Evolutionary conservation across 1,140 invertebrate species (phyloP).

Genomic region (Bombyx mandarina): DNA sequence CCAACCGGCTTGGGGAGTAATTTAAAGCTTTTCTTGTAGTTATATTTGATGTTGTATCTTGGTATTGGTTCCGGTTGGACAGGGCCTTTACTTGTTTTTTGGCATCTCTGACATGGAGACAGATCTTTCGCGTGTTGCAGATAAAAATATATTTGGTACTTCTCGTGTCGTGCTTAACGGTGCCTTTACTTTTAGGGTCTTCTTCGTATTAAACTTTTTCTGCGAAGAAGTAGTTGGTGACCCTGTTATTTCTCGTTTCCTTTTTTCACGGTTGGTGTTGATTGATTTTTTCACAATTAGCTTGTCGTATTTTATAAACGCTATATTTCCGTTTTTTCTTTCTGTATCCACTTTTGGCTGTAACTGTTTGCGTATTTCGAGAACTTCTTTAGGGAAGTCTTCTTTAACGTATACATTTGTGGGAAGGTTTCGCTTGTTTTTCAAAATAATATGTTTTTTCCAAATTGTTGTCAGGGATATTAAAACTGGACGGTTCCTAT

Average conservation of each 20-base stretch:
- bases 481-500: conserved; percentile 16
- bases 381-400: conserved; percentile 12
- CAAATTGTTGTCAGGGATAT: conserved; percentile 18
- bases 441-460: conserved; percentile 21
- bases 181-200: conserved; percentile 4
- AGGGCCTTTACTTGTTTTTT: conserved; percentile 10
- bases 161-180: conserved; percentile 7
- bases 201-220: conserved; percentile 7
- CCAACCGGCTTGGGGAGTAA: conserved; percentile 8
- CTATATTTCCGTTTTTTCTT: conserved; percentile 14
- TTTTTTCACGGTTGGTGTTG: conserved; percentile 15
- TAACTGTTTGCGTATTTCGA: conserved; percentile 14
- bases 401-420: conserved; percentile 18
- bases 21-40: conserved; percentile 3
- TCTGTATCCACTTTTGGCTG: conserved; percentile 8
- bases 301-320: conserved; percentile 17
- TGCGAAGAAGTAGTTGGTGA: conserved; percentile 11
- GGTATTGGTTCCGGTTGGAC: conserved; percentile 7
- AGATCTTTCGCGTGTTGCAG: conserved; percentile 14
- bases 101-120: conserved; percentile 5
- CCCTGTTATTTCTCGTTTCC: conserved; percentile 16
- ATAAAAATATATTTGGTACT: too few relatives aligned
- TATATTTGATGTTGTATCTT: conserved; percentile 3
- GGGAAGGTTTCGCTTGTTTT: conserved; percentile 18
- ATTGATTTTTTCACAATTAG: conserved; percentile 16